Conservation (phyloP, 2,888 invertebrate species). For the Leptopilina myrica region DNA sequence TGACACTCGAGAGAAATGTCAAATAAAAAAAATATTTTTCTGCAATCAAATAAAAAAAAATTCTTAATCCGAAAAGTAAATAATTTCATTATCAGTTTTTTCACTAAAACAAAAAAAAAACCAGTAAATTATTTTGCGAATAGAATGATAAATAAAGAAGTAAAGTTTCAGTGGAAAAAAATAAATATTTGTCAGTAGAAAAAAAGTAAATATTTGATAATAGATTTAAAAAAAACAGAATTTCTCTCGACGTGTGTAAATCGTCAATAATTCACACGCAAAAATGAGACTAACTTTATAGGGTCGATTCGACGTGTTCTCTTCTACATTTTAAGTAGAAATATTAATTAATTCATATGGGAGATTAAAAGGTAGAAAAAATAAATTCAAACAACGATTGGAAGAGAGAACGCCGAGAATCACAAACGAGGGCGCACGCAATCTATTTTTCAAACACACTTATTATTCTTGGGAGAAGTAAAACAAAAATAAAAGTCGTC, state of each 20-base stretch:
- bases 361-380: background rate
- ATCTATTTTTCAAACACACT: conserved; percentile 29
- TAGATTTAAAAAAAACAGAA: background rate
- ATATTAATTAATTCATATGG: background rate
- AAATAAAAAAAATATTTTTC: background rate
- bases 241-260: conserved; percentile 22
- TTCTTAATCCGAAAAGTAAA: no score
- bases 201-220: no score
- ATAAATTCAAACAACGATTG: background rate
- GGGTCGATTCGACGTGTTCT: no score
- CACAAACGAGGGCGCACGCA: conserved; percentile 25
- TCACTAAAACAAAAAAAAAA: no score
- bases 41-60: background rate
- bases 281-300: no score
- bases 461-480: conserved; percentile 16
- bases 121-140: no score
- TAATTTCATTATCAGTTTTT: no score
- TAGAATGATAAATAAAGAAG: no score
- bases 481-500: conserved; percentile 8
- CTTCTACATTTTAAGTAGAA: no score
- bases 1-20: conserved; percentile 24
- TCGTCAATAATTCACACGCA: background rate
- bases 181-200: no score
- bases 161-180: no score
- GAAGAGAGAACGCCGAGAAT: conserved; percentile 24